Conservation (phyloP, 2,113 vertebrate genomes). For the Coptodon rendalli region DNA sequence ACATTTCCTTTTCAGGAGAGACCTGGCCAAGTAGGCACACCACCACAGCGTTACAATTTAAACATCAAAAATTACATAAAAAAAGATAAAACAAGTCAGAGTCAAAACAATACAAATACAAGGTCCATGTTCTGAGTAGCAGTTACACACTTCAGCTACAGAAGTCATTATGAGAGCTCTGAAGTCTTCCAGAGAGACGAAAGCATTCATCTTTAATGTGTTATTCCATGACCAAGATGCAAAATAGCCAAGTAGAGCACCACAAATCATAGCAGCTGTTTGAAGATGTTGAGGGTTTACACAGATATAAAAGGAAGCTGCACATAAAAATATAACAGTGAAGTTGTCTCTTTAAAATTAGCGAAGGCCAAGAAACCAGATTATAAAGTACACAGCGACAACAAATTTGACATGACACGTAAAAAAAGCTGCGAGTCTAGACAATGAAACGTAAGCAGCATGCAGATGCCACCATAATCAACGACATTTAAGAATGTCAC, state of each 20-base stretch:
- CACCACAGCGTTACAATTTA: neutral
- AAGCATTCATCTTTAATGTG: neutral
- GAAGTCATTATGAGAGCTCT: neutral
- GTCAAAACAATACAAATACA: neutral
- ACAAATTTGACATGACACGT: neutral
- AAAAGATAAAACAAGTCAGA: neutral
- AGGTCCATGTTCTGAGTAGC: neutral
- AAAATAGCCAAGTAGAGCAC: neutral
- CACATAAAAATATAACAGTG: neutral
- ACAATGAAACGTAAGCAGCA: neutral
- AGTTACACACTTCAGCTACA: neutral
- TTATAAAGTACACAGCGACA: neutral
- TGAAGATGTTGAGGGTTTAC: neutral
- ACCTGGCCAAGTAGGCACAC: neutral
- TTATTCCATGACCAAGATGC: neutral
- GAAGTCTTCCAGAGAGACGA: neutral
- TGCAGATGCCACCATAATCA: neutral
- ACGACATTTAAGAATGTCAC: neutral
- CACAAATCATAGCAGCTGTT: neutral
- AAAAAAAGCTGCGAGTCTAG: neutral
- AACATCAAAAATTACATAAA: neutral
- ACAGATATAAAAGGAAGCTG: neutral
- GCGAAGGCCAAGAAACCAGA: neutral
- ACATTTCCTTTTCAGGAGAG: neutral
- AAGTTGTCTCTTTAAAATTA: neutral